Percentiles rank a stretch among this genome's conserved stretches.
Conservation (phyloP, 2,888 invertebrate species). For the Chesias legatella region DNA sequence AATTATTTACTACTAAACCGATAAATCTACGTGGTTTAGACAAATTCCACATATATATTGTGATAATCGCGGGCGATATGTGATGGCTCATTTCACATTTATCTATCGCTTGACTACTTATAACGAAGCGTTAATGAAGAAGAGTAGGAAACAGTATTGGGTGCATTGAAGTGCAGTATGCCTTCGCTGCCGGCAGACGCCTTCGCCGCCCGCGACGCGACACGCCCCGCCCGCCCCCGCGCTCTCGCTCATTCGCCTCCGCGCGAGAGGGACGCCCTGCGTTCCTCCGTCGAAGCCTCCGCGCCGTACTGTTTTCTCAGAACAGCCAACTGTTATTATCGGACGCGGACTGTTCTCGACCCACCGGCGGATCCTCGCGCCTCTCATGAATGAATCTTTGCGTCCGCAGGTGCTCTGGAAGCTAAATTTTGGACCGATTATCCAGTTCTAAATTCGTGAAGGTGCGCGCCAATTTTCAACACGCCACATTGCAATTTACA, state of each 20-base stretch:
- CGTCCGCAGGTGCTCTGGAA: slow-evolving; percentile 70
- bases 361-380: slow-evolving; percentile 50
- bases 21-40: too few relatives aligned
- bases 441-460: slow-evolving; percentile 59
- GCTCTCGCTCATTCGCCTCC: slow-evolving; percentile 55
- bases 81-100: slow-evolving; percentile 39
- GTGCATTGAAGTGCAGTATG: slow-evolving; percentile 55
- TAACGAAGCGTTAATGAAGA: slow-evolving; percentile 56
- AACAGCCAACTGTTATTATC: slow-evolving; percentile 78
- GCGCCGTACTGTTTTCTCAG: slow-evolving; percentile 66
- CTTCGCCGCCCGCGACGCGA: slow-evolving; percentile 63
- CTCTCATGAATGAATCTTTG: slow-evolving; percentile 72
- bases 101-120: slow-evolving; percentile 48
- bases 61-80: slow-evolving; percentile 7
- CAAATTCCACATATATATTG: not conserved
- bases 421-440: slow-evolving; percentile 64
- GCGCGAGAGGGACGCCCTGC: slow-evolving; percentile 60
- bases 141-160: slow-evolving; percentile 59
- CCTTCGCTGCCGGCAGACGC: slow-evolving; percentile 56
- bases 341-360: slow-evolving; percentile 69
- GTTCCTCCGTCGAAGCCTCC: slow-evolving; percentile 73
- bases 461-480: slow-evolving; percentile 64
- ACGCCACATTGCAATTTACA: slow-evolving; percentile 71
- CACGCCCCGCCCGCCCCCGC: slow-evolving; percentile 71
- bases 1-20: too few relatives aligned